These are phyloP conservation scores for Fissipunctia ypsillon DNA, from an alignment of 2,888 invertebrate genomes.

Conservation along the genomic window DNA sequence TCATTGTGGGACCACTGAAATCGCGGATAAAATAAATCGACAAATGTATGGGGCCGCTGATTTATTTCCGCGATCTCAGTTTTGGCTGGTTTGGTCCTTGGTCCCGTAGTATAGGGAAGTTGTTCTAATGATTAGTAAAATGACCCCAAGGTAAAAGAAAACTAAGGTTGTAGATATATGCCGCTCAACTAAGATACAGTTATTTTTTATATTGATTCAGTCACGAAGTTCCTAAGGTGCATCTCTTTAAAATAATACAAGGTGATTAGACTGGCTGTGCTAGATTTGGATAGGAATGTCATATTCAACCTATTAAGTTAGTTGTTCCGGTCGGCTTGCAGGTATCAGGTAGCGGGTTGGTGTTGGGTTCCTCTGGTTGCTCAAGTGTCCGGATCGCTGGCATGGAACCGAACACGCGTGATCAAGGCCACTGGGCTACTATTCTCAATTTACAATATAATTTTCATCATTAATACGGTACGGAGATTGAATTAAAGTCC, in stretches of 20 bases:
- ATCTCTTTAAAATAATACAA: neutral
- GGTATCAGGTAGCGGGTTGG: slow-evolving; percentile 75
- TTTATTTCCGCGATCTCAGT: too few species aligned
- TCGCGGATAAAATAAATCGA: neutral
- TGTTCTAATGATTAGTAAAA: neutral
- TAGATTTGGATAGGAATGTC: slow-evolving; percentile 34
- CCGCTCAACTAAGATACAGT: neutral
- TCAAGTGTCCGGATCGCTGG: slow-evolving; percentile 78
- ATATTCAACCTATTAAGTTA: slow-evolving; percentile 28
- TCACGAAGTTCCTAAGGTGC: neutral
- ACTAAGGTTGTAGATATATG: neutral
- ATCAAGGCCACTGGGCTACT: slow-evolving; percentile 81
- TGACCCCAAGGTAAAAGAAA: neutral
- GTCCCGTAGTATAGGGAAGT: neutral
- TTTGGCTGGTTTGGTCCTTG: neutral
- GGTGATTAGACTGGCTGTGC: slow-evolving; percentile 9
- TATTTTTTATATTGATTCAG: slow-evolving; percentile 7
- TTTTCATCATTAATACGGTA: slow-evolving; percentile 62
- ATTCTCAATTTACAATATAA: slow-evolving; percentile 74
- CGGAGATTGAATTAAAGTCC: slow-evolving; percentile 44
- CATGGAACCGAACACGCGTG: slow-evolving; percentile 78
- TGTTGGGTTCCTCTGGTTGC: slow-evolving; percentile 73
- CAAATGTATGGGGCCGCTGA: neutral
- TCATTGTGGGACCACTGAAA: neutral
- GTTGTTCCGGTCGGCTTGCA: slow-evolving; percentile 68